Evolutionary conservation across 2,113 vertebrate genomes (phyloP), one percentile per base, ranked within the genome.

Genomic region (Centropus bengalensis): DNA sequence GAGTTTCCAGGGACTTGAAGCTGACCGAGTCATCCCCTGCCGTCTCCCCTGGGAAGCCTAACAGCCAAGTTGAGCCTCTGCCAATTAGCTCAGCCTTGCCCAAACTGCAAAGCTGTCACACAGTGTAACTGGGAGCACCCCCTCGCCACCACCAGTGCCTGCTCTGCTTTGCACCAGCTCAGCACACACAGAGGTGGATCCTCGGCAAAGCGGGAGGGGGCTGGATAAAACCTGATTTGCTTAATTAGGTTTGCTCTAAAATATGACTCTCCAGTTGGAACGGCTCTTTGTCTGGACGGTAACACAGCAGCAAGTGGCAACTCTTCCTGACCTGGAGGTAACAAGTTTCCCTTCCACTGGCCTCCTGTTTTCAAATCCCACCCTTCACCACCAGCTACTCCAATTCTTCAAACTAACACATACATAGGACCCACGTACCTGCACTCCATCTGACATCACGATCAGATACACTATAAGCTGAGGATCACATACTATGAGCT

Each of bases 211-310:
- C 82, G 30, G 22, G 14, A 36, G 66, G 68, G 7, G 3, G 33
- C 73, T 58, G 3, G 17, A 20, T 21, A 44, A 54, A 88, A 49
- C 55, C 36, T 49, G 4, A 38, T 13, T 54, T 62, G 30, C 64
- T 36, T 32, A 23, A 49, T 19, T 10, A 74, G 49, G 49, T 47
- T 68, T 80, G 58, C 67, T 45, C 23, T 40, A n/a, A 38, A 49
- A 36, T 2, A 15, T 2, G 4, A 4, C 17, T 30, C 47, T 32
- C 21, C 38, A 7, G 1, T 0, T 30, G 36, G 30, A 67, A n/a
- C 1, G 2, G 36, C 21, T 70, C 78, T 73, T 68, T 0, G 26
- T 45, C 42, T 24, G 52, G 68, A 27, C 2, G 70, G 33, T 21
- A 45, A 52, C 7, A 2, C 42, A 42, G 69, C 55, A 81, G 52